Evolutionary conservation across 1,140 invertebrate genomes (phyloP).

Genomic region (Thaumatotibia leucotreta): DNA sequence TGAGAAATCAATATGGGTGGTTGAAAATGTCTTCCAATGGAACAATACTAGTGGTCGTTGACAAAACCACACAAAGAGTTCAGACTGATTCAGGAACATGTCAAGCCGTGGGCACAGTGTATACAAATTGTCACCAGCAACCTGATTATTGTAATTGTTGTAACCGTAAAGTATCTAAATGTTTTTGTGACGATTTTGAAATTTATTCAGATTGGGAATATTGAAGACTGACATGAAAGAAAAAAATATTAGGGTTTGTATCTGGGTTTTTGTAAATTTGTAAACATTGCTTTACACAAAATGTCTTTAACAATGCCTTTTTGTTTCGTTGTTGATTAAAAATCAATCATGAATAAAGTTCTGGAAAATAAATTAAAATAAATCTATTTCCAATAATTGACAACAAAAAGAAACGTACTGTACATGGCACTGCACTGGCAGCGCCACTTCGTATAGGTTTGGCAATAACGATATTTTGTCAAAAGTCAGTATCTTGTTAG

Average conservation of each 20-base stretch:
- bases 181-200: slow-evolving; percentile 32
- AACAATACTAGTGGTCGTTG: background rate
- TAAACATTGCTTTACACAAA: too few species aligned
- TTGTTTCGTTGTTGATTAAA: background rate
- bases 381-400: too few species aligned
- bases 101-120: too few species aligned
- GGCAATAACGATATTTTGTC: too few species aligned
- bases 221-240: background rate
- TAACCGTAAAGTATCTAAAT: slow-evolving; percentile 33
- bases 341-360: background rate
- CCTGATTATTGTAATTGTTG: slow-evolving; percentile 12
- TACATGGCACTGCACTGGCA: too few species aligned
- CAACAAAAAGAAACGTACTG: too few species aligned
- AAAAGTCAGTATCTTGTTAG: too few species aligned
- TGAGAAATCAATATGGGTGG: slow-evolving; percentile 25
- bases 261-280: background rate
- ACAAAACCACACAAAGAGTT: background rate
- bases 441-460: too few species aligned
- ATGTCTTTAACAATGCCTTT: too few species aligned
- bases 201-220: background rate
- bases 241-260: too few species aligned
- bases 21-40: slow-evolving; percentile 29
- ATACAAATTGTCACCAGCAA: slow-evolving; percentile 21
- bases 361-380: too few species aligned
- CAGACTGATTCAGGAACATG: background rate